These are phyloP conservation scores for Frankliniella intonsa DNA, from an alignment of 2,888 invertebrate species.

Conservation along the genomic window DNA sequence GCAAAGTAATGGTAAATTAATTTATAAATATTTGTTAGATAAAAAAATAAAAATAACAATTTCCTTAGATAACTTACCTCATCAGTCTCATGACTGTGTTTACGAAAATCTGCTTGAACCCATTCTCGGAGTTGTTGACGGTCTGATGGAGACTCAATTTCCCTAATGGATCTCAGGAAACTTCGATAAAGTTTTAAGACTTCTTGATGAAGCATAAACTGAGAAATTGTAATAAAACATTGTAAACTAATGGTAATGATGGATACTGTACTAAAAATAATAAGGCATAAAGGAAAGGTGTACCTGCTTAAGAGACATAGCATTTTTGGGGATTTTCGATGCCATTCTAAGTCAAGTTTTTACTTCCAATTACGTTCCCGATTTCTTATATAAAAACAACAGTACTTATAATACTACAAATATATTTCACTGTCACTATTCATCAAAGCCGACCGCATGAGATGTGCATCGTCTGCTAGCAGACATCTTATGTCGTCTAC, in stretches of 20 bases:
- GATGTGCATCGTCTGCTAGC: neutral
- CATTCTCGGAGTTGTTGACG: conserved; percentile 64
- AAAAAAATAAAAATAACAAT: neutral
- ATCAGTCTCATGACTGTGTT: conserved; percentile 65
- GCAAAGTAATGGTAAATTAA: conserved; percentile 34
- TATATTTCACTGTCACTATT: neutral
- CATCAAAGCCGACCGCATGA: neutral
- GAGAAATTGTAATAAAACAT: conserved; percentile 42
- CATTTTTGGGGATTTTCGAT: neutral
- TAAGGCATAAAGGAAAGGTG: neutral
- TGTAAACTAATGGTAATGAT: neutral
- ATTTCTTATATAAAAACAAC: neutral
- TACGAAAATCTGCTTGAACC: conserved; percentile 69
- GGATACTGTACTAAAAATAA: neutral
- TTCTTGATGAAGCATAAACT: conserved; percentile 77
- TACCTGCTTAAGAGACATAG: neutral
- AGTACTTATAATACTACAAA: neutral
- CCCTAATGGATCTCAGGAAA: conserved; percentile 62
- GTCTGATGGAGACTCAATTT: conserved; percentile 61
- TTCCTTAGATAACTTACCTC: conserved; percentile 50
- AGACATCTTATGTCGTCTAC: too few relatives aligned
- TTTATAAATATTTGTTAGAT: neutral
- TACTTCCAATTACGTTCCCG: neutral
- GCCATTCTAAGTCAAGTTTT: neutral
- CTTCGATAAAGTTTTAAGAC: conserved; percentile 70